These are phyloP conservation scores for Parapsyche elsis DNA, from an alignment of 1,140 invertebrate species.

Conservation along the genomic window DNA sequence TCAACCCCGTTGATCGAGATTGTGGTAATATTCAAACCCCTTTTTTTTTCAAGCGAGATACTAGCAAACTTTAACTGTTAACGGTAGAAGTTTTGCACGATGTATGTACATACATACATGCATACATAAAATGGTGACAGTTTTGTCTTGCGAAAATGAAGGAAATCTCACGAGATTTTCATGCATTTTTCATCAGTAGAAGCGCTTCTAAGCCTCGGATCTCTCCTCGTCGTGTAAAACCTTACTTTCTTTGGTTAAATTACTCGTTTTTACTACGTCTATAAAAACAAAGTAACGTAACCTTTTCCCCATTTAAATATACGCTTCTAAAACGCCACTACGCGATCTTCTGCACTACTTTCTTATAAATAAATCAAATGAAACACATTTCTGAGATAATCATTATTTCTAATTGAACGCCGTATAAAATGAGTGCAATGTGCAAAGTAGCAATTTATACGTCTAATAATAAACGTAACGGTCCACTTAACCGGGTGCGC, in stretches of 20 bases:
- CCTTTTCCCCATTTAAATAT: not conserved
- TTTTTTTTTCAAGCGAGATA: no score
- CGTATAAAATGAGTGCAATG: no score
- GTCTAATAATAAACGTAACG: not conserved
- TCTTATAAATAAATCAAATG: not conserved
- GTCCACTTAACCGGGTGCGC: not conserved
- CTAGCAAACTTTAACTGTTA: no score
- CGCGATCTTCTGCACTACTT: not conserved
- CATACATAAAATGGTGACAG: no score
- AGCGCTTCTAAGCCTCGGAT: not conserved
- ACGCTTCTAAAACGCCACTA: not conserved
- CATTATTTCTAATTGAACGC: no score
- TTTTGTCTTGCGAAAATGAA: not conserved
- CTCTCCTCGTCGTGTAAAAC: not conserved
- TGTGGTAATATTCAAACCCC: no score
- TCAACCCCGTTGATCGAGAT: no score
- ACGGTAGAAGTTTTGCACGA: no score
- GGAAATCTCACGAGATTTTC: not conserved
- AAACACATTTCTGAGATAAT: not conserved
- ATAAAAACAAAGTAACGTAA: not conserved
- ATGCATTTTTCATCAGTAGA: constrained; percentile 4
- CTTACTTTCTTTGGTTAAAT: not conserved
- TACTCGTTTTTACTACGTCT: not conserved
- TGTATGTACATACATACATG: no score
- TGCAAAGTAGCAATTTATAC: not conserved